Conservation (phyloP, 2,888 invertebrate species). For the Drosophila borealis region DNA sequence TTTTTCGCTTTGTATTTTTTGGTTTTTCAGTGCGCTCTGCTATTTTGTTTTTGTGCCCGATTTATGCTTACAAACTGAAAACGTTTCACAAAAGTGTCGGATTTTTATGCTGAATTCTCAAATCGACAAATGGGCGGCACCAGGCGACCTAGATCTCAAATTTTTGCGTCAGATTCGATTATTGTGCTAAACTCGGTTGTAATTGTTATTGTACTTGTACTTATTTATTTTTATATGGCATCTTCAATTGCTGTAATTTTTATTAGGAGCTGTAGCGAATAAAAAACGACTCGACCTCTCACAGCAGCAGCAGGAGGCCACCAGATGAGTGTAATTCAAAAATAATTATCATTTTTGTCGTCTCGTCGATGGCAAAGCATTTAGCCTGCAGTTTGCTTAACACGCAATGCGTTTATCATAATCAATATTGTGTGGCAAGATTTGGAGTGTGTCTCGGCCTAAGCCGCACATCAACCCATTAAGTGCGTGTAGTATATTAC, state of each 20-base stretch:
- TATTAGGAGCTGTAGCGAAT: not conserved
- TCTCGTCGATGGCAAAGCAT: not conserved
- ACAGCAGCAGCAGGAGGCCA: slow-evolving; percentile 14
- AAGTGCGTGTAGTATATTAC: not conserved
- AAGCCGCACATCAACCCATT: not conserved
- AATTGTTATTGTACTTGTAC: no score
- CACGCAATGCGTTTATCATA: not conserved
- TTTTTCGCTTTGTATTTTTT: slow-evolving; percentile 18
- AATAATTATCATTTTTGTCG: not conserved
- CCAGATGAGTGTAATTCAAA: not conserved
- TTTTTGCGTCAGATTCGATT: slow-evolving; percentile 24
- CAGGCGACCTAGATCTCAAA: slow-evolving; percentile 55
- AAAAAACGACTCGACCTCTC: slow-evolving; percentile 1
- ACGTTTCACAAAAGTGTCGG: slow-evolving; percentile 66
- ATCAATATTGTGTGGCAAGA: not conserved
- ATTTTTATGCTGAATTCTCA: slow-evolving; percentile 76
- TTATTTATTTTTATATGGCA: not conserved
- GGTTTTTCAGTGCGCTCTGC: slow-evolving; percentile 26
- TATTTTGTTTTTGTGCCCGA: slow-evolving; percentile 43
- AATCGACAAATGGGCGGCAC: slow-evolving; percentile 59
- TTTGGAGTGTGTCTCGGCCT: no score
- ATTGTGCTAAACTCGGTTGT: slow-evolving; percentile 8
- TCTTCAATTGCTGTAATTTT: slow-evolving; percentile 24
- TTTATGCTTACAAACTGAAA: slow-evolving; percentile 74
- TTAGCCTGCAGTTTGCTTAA: not conserved